Evolutionary conservation across 2,888 invertebrate genomes (phyloP), one percentile per base, ranked within the genome.

Genomic region (Euplagia quadripunctaria): DNA sequence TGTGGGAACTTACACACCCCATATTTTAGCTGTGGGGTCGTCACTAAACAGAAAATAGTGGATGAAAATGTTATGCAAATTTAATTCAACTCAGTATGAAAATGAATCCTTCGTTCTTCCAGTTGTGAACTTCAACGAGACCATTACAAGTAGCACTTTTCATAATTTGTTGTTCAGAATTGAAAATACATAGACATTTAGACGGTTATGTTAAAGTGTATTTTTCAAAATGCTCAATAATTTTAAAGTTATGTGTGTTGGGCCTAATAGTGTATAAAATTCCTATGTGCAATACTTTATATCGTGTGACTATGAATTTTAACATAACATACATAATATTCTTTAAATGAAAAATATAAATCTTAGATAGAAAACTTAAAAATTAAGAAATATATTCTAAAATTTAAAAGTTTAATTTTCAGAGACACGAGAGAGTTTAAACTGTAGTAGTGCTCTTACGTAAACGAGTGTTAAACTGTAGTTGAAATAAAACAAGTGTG

Each of bases 371-470:
- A 75, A 65, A 55, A n/a, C 66, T 68, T 70, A 73, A 49, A 72
- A 43, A 58, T 51, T 46, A 49, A 49, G 31, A 67, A 69, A 72
- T 67, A 43, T 61, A 43, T 46, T 66, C 43, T 16, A 68, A 71
- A 65, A 42, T 17, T 5, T 51, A 43, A 68, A 70, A 65, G 49
- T 51, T 14, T 58, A 46, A 52, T 49, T 46, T 65, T 64, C n/a
- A 2, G 55, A 73, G 83, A 73, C 73, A 80, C 77, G 79, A 79
- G 74, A 74, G 81, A 74, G 55, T n/a, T 65, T 55, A 63, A 70
- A 63, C 64, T 79, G 65, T 74, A 75, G 72, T 82, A 86, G 84
- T 81, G 82, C 81, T 84, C 80, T 77, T 74, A 71, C 55, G 17
- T 64, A 70, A 71, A 58, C 42, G 42, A n/a, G 64, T 43, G 61